Conservation (phyloP, 2,113 vertebrate genomes). For the Steatornis caripensis region DNA sequence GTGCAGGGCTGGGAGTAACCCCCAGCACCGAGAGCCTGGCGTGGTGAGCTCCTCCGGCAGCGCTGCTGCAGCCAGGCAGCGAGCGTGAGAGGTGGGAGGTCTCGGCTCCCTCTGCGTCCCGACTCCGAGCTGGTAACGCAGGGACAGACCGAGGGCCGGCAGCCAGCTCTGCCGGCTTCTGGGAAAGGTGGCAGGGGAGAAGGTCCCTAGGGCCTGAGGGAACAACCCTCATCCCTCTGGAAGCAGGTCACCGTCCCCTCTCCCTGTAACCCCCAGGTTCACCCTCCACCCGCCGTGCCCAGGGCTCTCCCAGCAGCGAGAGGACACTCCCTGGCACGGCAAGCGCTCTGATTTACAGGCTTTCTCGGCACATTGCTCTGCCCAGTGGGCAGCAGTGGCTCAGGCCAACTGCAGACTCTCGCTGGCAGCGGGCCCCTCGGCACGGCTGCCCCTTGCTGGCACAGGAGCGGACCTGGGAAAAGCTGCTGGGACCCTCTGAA, state of each 20-base stretch:
- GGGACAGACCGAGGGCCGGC: not conserved
- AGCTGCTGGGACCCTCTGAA: not conserved
- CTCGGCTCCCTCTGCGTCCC: not conserved
- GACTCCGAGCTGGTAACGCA: not conserved
- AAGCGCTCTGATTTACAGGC: not conserved
- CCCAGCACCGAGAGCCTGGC: not conserved
- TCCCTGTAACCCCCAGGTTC: not conserved
- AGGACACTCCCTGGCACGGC: not conserved
- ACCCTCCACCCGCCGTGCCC: accelerated
- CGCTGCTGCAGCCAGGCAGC: not conserved
- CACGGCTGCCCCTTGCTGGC: not conserved
- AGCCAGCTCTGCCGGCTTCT: not conserved
- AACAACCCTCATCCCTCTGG: not conserved
- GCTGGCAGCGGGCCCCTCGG: accelerated
- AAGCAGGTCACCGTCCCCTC: not conserved
- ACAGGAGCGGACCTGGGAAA: not conserved
- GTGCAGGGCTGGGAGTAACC: too few species aligned
- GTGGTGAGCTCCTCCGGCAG: not conserved
- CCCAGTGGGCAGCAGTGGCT: not conserved
- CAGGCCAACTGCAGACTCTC: not conserved
- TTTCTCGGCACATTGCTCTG: not conserved
- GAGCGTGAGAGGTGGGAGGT: too few species aligned
- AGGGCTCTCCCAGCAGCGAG: not conserved
- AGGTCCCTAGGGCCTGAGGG: not conserved
- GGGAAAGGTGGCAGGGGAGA: not conserved